phyloP scores from a whole-genome alignment of 2,888 invertebrate genomes.

The Enchytraeus crypticus region DNA sequence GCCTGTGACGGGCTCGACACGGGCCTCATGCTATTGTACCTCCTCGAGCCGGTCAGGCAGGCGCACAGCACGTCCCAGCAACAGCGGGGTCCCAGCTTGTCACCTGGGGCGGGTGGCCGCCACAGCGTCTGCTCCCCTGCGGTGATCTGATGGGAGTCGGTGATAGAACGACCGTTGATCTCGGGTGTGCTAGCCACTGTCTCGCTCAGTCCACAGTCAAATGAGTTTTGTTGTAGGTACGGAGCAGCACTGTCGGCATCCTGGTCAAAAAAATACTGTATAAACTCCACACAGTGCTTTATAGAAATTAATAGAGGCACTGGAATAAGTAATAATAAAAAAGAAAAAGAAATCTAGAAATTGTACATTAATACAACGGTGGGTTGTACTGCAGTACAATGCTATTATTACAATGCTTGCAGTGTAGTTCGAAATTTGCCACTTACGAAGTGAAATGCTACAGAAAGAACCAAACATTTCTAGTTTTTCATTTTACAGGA shows the following conservation, averaged over 20 bases:
- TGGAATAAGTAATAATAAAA: too few species aligned
- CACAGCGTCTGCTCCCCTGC: not conserved
- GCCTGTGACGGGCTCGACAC: constrained; percentile 6
- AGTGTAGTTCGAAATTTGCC: too few species aligned
- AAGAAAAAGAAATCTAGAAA: too few species aligned
- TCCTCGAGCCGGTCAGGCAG: constrained; percentile 22
- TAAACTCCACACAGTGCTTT: too few species aligned
- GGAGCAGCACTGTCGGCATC: not conserved
- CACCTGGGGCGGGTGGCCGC: not conserved
- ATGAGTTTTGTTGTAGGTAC: not conserved
- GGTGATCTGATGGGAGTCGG: not conserved
- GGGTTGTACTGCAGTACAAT: too few species aligned
- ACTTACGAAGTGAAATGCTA: too few species aligned
- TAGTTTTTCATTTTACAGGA: too few species aligned
- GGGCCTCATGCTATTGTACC: constrained; percentile 21
- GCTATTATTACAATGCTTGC: too few species aligned
- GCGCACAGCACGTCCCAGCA: constrained; percentile 27
- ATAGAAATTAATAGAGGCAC: too few species aligned
- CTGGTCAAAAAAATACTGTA: too few species aligned
- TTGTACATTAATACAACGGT: too few species aligned
- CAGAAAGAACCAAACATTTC: too few species aligned
- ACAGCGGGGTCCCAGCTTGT: constrained; percentile 2
- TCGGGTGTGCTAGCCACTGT: constrained; percentile 11
- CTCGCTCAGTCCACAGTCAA: constrained; percentile 4
- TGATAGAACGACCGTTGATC: constrained; percentile 19